Percentiles rank a stretch among this genome's conserved stretches.
phyloP scores from a whole-genome alignment of 2,888 invertebrate species.

The Drosophila mayaguana region DNA sequence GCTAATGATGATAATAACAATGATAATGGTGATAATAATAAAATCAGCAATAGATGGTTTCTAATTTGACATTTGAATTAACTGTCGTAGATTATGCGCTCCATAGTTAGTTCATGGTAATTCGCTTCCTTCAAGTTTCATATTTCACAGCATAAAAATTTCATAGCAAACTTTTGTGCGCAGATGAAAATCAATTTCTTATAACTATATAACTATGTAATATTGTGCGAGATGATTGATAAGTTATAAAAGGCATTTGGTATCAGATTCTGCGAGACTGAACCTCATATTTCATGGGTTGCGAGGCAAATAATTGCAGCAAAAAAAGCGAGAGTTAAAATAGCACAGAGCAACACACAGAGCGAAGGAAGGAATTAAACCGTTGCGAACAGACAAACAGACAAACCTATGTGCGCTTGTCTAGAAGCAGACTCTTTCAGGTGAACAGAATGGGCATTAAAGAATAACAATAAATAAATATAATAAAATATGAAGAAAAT shows the following conservation, averaged over 20 bases:
- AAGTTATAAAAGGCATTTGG: background rate
- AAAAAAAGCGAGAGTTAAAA: background rate
- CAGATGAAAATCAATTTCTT: background rate
- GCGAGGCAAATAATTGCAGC: background rate
- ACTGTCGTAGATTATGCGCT: background rate
- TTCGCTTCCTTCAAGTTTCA: background rate
- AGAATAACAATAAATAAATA: too few relatives aligned
- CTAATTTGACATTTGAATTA: background rate
- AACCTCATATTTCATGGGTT: background rate
- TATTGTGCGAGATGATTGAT: too few relatives aligned
- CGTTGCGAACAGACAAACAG: too few relatives aligned
- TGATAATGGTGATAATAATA: background rate
- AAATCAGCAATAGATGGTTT: background rate
- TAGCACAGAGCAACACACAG: too few relatives aligned
- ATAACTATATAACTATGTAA: background rate
- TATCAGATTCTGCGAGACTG: background rate
- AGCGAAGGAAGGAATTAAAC: too few relatives aligned
- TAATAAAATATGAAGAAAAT: too few relatives aligned
- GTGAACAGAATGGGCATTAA: too few relatives aligned
- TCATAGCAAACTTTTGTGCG: conserved; percentile 2
- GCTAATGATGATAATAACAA: background rate
- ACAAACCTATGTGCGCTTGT: too few relatives aligned
- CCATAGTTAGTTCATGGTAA: background rate
- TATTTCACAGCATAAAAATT: background rate
- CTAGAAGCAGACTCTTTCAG: too few relatives aligned